Percentiles rank a stretch among this genome's conserved stretches.
These are phyloP conservation scores for Lycodopsis pacificus DNA, from an alignment of 2,797 vertebrate species.

Conservation along the genomic window DNA sequence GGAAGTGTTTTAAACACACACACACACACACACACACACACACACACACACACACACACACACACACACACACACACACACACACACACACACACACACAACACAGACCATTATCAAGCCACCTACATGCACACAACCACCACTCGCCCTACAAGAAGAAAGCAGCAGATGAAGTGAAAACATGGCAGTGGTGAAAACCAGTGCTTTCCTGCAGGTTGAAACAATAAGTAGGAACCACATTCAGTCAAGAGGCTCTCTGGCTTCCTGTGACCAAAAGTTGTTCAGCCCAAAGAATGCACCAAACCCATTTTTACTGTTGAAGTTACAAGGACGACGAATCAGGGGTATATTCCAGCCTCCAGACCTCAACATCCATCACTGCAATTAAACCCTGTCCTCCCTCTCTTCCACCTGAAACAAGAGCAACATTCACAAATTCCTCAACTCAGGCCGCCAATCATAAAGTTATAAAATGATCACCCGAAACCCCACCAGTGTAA, in stretches of 20 bases:
- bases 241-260: slow-evolving; percentile 27
- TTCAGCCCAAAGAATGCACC: slow-evolving; percentile 46
- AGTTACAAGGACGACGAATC: slow-evolving; percentile 37
- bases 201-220: slow-evolving; percentile 39
- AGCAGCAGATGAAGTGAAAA: slow-evolving; percentile 53
- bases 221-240: slow-evolving; percentile 52
- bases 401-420: slow-evolving; percentile 40
- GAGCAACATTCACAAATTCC: slow-evolving; percentile 45
- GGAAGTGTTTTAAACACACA: background rate
- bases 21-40: background rate
- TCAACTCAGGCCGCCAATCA: slow-evolving; percentile 35
- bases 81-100: background rate
- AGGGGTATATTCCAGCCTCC: slow-evolving; percentile 2
- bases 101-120: slow-evolving; percentile 8
- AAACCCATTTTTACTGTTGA: slow-evolving; percentile 45
- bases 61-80: background rate
- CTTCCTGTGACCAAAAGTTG: slow-evolving; percentile 33
- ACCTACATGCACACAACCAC: slow-evolving; percentile 9
- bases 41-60: slow-evolving; percentile 1
- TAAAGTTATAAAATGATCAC: slow-evolving; percentile 52
- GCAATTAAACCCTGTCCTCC: slow-evolving; percentile 13
- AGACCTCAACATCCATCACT: slow-evolving; percentile 50
- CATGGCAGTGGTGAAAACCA: slow-evolving; percentile 36
- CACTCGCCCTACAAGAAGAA: slow-evolving; percentile 19
- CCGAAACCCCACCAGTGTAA: slow-evolving; percentile 28